Percentiles rank a stretch among this genome's conserved stretches.
These are phyloP conservation scores for Cyclopterus lumpus DNA, from an alignment of 2,797 vertebrate genomes.

Conservation along the genomic window DNA sequence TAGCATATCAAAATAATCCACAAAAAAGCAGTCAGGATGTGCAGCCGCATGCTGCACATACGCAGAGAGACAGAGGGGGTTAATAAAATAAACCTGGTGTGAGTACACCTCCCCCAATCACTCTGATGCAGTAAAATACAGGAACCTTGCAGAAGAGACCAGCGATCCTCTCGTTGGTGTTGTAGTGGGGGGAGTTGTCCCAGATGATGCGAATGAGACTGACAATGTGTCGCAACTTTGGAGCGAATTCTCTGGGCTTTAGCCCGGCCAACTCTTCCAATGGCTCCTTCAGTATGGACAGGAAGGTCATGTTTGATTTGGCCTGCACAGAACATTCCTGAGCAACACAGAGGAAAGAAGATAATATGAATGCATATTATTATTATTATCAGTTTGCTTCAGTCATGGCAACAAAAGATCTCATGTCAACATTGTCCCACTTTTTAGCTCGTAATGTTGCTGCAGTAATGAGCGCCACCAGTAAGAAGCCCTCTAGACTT, in stretches of 20 bases:
- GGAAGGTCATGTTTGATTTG: constrained; percentile 83
- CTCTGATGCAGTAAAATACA: background rate
- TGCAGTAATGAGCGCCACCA: background rate
- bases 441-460: background rate
- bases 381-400: background rate
- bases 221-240: constrained; percentile 83
- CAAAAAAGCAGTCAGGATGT: background rate
- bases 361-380: background rate
- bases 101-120: background rate
- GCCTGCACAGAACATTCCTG: constrained; percentile 87
- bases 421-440: background rate
- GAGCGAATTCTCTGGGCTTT: constrained; percentile 78
- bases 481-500: background rate
- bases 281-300: constrained; percentile 83
- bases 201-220: constrained; percentile 88
- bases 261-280: constrained; percentile 85
- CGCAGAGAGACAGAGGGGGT: background rate
- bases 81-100: background rate
- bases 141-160: constrained; percentile 87
- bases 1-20: background rate
- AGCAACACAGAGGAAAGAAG: constrained; percentile 5
- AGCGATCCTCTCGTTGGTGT: constrained; percentile 83
- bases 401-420: background rate
- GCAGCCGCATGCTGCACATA: too few relatives aligned
- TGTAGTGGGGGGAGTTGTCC: constrained; percentile 87